Conservation (phyloP, 2,113 vertebrate genomes). For the Salvelinus sp. region DNA sequence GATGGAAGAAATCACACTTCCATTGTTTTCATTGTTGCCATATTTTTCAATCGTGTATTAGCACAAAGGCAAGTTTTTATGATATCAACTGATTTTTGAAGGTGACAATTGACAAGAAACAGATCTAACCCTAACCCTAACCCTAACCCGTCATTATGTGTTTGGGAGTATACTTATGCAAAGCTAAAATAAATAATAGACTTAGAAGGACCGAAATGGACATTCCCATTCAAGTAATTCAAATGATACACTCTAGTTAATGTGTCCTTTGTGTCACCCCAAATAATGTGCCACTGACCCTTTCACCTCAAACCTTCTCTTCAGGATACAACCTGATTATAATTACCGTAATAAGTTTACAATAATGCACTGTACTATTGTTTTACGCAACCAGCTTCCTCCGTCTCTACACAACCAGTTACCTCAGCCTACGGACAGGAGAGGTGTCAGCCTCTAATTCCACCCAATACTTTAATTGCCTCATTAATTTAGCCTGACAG, state of each 20-base stretch:
- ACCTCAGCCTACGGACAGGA: slow-evolving; percentile 54
- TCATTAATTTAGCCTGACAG: slow-evolving; percentile 77
- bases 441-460: slow-evolving; percentile 71
- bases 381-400: no score
- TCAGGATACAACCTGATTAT: slow-evolving; percentile 16
- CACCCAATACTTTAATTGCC: slow-evolving; percentile 75
- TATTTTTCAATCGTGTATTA: slow-evolving; percentile 7
- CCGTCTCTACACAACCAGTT: background rate
- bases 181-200: no score
- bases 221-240: no score
- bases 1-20: slow-evolving; percentile 9
- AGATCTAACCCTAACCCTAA: no score
- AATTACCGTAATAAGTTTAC: no score
- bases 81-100: background rate
- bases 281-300: background rate
- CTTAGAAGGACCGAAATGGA: no score
- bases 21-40: slow-evolving; percentile 20
- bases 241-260: background rate
- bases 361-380: no score
- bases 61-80: background rate
- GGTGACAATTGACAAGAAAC: no score
- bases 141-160: no score
- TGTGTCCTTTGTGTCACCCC: background rate
- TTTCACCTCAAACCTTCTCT: background rate
- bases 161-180: no score